These are phyloP conservation scores for Hippasteria phrygiana DNA, from an alignment of 53 echinoderm and acorn worm species.

Conservation along the genomic window DNA sequence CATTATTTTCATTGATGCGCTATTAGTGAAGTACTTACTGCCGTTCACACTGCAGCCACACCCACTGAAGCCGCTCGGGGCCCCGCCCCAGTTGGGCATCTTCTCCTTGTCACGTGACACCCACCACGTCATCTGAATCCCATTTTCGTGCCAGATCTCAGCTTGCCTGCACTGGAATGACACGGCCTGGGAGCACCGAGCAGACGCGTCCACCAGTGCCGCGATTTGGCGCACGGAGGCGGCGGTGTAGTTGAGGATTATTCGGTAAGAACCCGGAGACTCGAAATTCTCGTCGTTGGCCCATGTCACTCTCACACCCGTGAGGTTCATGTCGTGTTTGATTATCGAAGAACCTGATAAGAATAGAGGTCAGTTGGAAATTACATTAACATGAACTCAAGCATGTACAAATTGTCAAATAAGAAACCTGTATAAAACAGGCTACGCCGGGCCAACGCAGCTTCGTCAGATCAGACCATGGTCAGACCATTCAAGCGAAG, in stretches of 20 bases:
- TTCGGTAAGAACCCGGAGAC: constrained; percentile 16
- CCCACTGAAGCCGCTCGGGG: background rate
- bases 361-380: too few species aligned
- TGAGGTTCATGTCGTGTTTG: background rate
- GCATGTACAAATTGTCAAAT: too few species aligned
- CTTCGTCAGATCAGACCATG: too few species aligned
- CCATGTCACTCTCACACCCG: background rate
- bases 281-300: background rate
- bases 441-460: too few species aligned
- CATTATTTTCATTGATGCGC: background rate
- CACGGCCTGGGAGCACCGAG: constrained; percentile 6
- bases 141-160: constrained; percentile 10
- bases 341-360: constrained; percentile 20
- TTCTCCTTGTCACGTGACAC: constrained; percentile 18
- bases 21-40: background rate
- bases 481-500: too few species aligned
- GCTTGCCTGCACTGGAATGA: background rate
- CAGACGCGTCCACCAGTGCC: constrained; percentile 17
- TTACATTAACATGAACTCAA: too few species aligned
- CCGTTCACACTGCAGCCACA: constrained; percentile 12
- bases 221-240: constrained; percentile 11
- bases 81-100: constrained; percentile 31
- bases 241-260: constrained; percentile 18
- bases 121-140: constrained; percentile 28
- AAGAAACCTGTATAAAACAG: too few species aligned